Evolutionary conservation across 2,797 vertebrate genomes (phyloP).

Genomic region (Oreochromis mossambicus): DNA sequence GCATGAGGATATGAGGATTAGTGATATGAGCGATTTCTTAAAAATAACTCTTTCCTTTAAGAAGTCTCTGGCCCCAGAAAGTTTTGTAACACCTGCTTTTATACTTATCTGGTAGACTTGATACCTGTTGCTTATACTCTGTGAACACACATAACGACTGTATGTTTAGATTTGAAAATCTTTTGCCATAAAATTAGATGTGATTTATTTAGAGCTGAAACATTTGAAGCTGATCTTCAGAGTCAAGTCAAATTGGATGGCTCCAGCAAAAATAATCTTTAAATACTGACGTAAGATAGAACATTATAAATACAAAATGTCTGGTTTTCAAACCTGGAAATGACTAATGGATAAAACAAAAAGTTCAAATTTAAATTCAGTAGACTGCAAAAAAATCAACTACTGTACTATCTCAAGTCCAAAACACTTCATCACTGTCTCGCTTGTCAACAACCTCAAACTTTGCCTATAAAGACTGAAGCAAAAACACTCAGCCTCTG

Average conservation of each 20-base stretch:
- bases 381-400: neutral
- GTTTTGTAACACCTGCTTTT: neutral
- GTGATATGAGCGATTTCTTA: neutral
- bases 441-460: neutral
- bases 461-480: neutral
- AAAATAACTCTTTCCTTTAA: neutral
- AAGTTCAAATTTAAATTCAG: neutral
- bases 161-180: neutral
- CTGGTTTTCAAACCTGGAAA: neutral
- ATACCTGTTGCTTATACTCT: neutral
- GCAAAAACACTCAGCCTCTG: neutral
- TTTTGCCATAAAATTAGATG: neutral
- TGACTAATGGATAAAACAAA: neutral
- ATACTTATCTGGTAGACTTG: neutral
- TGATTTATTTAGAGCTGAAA: neutral
- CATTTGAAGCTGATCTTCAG: neutral
- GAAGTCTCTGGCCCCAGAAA: neutral
- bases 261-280: neutral
- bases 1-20: neutral
- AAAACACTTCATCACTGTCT: constrained; percentile 6
- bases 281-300: neutral
- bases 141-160: fast-evolving
- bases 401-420: neutral
- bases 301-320: neutral
- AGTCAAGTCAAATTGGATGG: neutral